These are phyloP conservation scores for Amaurobius ferox DNA, from an alignment of 2,888 invertebrate genomes.

Conservation along the genomic window DNA sequence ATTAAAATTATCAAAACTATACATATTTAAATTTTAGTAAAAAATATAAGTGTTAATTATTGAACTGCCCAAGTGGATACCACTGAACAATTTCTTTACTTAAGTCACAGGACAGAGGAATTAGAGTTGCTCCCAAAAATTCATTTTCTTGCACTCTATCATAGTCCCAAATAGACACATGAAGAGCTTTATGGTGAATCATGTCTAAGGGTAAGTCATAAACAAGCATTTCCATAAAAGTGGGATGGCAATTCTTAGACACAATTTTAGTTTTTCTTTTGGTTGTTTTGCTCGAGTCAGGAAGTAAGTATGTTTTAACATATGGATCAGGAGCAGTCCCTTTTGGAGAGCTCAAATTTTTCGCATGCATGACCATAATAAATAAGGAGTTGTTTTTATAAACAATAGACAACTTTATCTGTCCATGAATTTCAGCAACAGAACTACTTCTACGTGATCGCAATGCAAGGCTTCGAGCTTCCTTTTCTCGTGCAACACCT, in stretches of 20 bases:
- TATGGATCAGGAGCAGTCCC: constrained; percentile 80
- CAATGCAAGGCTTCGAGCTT: constrained; percentile 23
- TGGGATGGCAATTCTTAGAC: constrained; percentile 93
- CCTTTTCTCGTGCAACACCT: constrained; percentile 81
- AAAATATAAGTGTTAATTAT: not conserved
- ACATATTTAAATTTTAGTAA: not conserved
- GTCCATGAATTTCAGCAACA: constrained; percentile 80
- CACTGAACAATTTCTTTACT: constrained; percentile 89
- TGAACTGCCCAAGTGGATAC: constrained; percentile 84
- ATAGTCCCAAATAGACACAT: constrained; percentile 96
- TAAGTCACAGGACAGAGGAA: constrained; percentile 86
- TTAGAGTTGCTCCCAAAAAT: constrained; percentile 93
- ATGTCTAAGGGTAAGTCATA: constrained; percentile 69
- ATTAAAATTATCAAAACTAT: constrained; percentile 10
- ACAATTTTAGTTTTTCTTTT: constrained; percentile 97
- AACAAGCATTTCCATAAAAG: constrained; percentile 85
- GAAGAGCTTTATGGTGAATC: constrained; percentile 80
- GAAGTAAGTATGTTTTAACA: constrained; percentile 86
- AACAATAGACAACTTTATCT: constrained; percentile 87
- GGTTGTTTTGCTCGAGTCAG: constrained; percentile 93
- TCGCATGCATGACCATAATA: constrained; percentile 93
- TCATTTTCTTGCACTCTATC: constrained; percentile 95
- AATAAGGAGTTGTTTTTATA: constrained; percentile 86
- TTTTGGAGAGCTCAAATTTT: constrained; percentile 87
- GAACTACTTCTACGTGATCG: constrained; percentile 54